Conservation (phyloP, 2,888 invertebrate species). For the Drosophila kanekoi region DNA sequence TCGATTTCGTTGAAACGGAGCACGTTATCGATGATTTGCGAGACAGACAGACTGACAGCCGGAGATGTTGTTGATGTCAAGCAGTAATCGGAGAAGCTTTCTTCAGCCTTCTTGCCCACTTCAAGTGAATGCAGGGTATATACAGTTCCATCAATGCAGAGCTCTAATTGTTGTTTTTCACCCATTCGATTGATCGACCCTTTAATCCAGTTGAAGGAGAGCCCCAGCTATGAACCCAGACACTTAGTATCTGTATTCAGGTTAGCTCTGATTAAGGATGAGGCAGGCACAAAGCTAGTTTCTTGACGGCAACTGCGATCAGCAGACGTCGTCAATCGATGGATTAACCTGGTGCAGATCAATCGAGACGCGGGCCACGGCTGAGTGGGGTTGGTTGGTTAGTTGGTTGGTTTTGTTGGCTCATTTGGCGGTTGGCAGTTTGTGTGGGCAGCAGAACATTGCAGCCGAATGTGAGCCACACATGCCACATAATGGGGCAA, state of each 20-base stretch:
- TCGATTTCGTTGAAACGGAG: too few species aligned
- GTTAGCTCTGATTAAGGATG: conserved; percentile 20
- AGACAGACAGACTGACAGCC: too few species aligned
- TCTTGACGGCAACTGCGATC: conserved; percentile 2
- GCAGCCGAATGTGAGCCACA: conserved; percentile 61
- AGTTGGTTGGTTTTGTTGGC: conserved; percentile 8
- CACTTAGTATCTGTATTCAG: not conserved
- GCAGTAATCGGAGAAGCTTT: too few species aligned
- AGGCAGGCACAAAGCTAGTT: conserved; percentile 13
- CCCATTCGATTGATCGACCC: not conserved
- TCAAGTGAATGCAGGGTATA: too few species aligned
- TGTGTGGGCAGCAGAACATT: conserved; percentile 76
- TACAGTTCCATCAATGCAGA: too few species aligned
- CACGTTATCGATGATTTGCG: too few species aligned
- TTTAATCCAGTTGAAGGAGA: not conserved
- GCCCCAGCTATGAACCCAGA: not conserved
- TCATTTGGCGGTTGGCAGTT: conserved; percentile 48
- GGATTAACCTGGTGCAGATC: conserved; percentile 41
- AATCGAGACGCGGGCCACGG: conserved; percentile 35
- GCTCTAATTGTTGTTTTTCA: too few species aligned
- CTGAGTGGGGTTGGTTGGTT: conserved; percentile 29
- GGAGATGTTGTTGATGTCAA: too few species aligned
- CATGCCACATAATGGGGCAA: conserved; percentile 77
- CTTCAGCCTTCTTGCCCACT: too few species aligned
- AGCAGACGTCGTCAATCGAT: conserved; percentile 20